phyloP scores from a whole-genome alignment of 2,113 vertebrate genomes.

The Paracanthobrama guichenoti region DNA sequence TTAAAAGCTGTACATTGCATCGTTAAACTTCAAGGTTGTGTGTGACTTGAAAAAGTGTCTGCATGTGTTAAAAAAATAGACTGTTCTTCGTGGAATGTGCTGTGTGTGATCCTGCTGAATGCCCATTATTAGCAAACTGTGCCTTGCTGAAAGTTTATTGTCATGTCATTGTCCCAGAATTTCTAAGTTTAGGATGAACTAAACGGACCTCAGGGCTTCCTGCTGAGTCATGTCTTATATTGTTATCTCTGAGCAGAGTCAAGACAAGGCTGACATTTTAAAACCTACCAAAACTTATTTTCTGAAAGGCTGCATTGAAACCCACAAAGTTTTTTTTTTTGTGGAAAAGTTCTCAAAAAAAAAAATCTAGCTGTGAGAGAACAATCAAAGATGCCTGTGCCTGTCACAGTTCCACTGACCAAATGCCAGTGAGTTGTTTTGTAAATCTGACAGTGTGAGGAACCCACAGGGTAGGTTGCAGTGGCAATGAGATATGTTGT shows the following conservation, averaged over 20 bases:
- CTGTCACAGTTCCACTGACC: slow-evolving; percentile 10
- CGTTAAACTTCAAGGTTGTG: not conserved
- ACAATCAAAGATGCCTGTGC: slow-evolving; percentile 33
- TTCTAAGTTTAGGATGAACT: slow-evolving; percentile 19
- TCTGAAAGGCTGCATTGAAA: not conserved
- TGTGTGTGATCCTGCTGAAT: not conserved
- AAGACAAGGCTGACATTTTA: slow-evolving; percentile 41
- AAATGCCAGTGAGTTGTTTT: slow-evolving; percentile 40
- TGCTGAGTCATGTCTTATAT: slow-evolving; percentile 21
- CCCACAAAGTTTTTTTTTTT: not conserved
- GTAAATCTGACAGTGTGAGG: slow-evolving; percentile 18
- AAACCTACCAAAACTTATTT: not conserved
- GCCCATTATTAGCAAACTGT: not conserved
- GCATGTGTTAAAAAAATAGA: slow-evolving; percentile 31
- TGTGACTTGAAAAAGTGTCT: slow-evolving; percentile 9
- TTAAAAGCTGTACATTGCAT: not conserved
- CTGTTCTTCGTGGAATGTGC: slow-evolving; percentile 1
- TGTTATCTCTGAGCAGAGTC: slow-evolving; percentile 13
- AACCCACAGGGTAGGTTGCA: slow-evolving; percentile 27
- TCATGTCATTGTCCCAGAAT: not conserved
- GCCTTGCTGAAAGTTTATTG: slow-evolving; percentile 23
- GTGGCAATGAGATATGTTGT: slow-evolving; percentile 13
- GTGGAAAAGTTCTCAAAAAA: slow-evolving; percentile 3
- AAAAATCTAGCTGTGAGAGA: slow-evolving; percentile 12
- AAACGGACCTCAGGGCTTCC: not conserved